Percentiles rank a stretch among this genome's conserved stretches.
These are phyloP conservation scores for Enoplosus armatus DNA, from an alignment of 2,797 vertebrate genomes.

Conservation along the genomic window DNA sequence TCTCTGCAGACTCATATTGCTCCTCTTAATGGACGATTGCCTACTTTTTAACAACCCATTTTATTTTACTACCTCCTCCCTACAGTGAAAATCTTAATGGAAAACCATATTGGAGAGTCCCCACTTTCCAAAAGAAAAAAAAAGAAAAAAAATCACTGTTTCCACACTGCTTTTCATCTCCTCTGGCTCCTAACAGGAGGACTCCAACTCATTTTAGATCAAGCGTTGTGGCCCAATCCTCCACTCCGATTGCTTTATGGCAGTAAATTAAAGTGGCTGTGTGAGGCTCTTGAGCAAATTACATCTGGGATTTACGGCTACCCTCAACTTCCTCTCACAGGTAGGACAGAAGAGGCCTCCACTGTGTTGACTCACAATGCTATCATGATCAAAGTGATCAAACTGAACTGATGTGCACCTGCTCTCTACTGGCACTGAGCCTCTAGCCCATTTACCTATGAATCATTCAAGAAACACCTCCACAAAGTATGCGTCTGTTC, in stretches of 20 bases:
- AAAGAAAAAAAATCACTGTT: constrained; percentile 34
- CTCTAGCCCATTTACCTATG: not conserved
- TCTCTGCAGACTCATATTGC: constrained; percentile 29
- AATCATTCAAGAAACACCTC: constrained; percentile 7
- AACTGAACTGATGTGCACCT: constrained; percentile 22
- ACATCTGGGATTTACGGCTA: constrained; percentile 64
- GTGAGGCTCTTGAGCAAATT: constrained; percentile 69
- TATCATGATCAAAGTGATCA: constrained; percentile 41
- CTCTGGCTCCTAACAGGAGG: constrained; percentile 36
- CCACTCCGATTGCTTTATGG: constrained; percentile 64
- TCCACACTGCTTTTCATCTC: constrained; percentile 54
- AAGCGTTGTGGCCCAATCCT: constrained; percentile 51
- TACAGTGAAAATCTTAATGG: constrained; percentile 43
- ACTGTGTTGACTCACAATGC: constrained; percentile 51
- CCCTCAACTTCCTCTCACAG: constrained; percentile 54
- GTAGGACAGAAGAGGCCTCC: constrained; percentile 38
- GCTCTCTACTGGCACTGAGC: constrained; percentile 16
- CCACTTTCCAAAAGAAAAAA: constrained; percentile 2
- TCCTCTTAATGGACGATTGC: constrained; percentile 53
- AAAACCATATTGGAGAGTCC: constrained; percentile 35
- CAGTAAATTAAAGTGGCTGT: constrained; percentile 67
- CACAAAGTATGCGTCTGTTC: not conserved
- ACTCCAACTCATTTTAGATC: constrained; percentile 61
- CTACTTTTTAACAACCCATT: constrained; percentile 64
- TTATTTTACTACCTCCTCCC: constrained; percentile 49